A percentile compares a stretch with the other conserved stretches of the same genome.
Evolutionary conservation across 1,140 invertebrate species (phyloP).

Genomic region (Sogatella furcifera): DNA sequence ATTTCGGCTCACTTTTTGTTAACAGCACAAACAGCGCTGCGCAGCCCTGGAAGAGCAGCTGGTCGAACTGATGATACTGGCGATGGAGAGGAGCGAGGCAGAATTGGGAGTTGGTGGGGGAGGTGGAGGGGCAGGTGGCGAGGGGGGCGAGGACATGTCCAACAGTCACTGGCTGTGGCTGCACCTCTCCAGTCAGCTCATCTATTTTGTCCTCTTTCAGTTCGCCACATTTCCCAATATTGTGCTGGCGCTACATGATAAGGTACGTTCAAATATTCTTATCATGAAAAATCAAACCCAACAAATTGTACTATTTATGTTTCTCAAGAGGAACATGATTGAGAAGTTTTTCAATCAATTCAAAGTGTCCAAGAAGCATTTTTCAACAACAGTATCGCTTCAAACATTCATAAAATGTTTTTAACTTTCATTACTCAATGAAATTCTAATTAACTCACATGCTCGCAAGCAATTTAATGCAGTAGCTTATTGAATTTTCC

Average conservation of each 20-base stretch:
- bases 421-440: no score
- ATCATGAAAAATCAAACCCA: neutral
- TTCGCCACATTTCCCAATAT: slow-evolving; percentile 89
- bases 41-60: slow-evolving; percentile 85
- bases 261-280: slow-evolving; percentile 37
- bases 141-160: slow-evolving; percentile 48
- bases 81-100: slow-evolving; percentile 82
- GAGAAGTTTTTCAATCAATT: no score
- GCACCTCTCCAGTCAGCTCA: slow-evolving; percentile 87
- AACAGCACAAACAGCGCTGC: slow-evolving; percentile 78
- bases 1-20: neutral
- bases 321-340: no score
- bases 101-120: slow-evolving; percentile 30
- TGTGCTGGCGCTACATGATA: slow-evolving; percentile 77
- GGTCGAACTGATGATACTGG: slow-evolving; percentile 80
- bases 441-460: no score
- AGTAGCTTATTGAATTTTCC: no score
- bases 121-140: slow-evolving; percentile 2
- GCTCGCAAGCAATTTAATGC: no score
- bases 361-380: no score
- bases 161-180: slow-evolving; percentile 80
- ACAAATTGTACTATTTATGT: no score
- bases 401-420: no score
- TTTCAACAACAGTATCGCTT: no score
- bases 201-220: slow-evolving; percentile 92